Evolutionary conservation across 2,797 vertebrate genomes (phyloP).

Genomic region (Aratinga solstitialis): DNA sequence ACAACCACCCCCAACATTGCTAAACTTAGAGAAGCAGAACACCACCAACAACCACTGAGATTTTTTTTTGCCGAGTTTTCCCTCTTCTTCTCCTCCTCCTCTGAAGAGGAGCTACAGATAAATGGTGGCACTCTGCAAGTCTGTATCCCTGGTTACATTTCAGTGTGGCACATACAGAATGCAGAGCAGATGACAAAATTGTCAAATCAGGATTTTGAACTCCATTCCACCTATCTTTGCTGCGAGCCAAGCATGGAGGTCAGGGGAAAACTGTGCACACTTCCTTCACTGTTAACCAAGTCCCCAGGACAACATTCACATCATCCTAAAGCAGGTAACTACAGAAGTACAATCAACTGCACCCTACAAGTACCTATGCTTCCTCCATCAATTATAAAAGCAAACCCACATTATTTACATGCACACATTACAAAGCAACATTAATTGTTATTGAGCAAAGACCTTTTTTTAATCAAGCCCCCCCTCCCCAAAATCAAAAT

Average conservation of each 20-base stretch:
- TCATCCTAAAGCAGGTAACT: not conserved
- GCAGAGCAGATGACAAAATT: not conserved
- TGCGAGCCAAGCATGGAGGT: not conserved
- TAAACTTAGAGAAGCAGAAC: constrained; percentile 51
- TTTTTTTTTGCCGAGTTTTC: not conserved
- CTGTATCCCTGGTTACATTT: not conserved
- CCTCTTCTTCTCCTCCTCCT: not conserved
- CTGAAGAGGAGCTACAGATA: not conserved
- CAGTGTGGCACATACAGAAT: accelerated
- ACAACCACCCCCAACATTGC: constrained; percentile 36
- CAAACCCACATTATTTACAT: not conserved
- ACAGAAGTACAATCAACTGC: not conserved
- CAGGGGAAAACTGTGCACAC: not conserved
- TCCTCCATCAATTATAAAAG: not conserved
- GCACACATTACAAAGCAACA: not conserved
- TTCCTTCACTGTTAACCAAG: not conserved
- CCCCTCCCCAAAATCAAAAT: not conserved
- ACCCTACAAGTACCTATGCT: accelerated
- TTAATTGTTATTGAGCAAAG: not conserved
- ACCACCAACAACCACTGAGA: not conserved
- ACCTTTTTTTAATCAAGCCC: not conserved
- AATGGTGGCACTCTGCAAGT: not conserved
- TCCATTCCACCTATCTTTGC: not conserved
- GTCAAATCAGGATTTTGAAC: not conserved
- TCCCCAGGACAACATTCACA: accelerated